A percentile compares a stretch with the other conserved stretches of the same genome.
phyloP scores from a whole-genome alignment of 2,113 vertebrate species.

The Psilopsiagon aymara region DNA sequence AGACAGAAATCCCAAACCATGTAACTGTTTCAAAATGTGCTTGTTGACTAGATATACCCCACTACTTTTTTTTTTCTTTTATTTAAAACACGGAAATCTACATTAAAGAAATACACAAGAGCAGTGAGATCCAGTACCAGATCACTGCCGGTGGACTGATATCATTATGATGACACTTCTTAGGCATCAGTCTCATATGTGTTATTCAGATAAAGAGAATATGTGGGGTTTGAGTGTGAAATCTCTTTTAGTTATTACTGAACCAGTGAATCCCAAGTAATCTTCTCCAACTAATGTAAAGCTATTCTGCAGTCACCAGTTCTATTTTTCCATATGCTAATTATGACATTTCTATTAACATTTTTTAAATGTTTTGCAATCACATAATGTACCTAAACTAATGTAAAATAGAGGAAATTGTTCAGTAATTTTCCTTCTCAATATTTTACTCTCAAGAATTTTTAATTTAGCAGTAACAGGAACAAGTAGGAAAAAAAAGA shows the following conservation, averaged over 20 bases:
- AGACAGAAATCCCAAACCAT: neutral
- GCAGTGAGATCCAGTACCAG: neutral
- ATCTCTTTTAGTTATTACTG: neutral
- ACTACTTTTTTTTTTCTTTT: neutral
- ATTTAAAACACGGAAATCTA: neutral
- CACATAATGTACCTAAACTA: neutral
- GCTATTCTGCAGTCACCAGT: neutral
- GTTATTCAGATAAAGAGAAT: neutral
- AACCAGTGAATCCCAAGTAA: neutral
- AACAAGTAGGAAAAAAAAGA: neutral
- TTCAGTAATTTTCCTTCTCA: neutral
- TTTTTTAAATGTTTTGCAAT: neutral
- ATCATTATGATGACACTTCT: neutral
- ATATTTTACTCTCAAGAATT: neutral
- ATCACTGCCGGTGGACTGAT: neutral
- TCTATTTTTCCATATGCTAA: neutral
- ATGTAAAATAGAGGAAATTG: neutral
- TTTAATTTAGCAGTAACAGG: neutral
- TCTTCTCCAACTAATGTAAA: neutral
- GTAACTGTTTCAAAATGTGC: neutral
- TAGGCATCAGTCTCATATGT: neutral
- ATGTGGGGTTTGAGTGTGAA: neutral
- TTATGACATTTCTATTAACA: neutral
- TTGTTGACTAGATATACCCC: neutral
- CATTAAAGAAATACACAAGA: neutral